Evolutionary conservation across 2,888 invertebrate species (phyloP).

Genomic region (Tubiluchus corallicola): DNA sequence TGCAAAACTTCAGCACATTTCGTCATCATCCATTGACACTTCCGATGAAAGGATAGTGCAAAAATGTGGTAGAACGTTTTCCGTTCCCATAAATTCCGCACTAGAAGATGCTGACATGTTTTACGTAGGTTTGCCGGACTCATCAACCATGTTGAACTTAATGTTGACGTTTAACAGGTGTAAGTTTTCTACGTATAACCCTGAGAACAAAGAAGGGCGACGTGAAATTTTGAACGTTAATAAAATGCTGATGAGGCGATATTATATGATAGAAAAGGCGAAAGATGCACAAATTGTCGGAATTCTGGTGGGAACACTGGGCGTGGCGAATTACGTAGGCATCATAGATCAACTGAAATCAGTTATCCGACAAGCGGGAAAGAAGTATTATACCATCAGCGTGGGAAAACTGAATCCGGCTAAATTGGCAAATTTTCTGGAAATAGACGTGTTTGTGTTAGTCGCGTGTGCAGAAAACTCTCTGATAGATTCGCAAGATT

Average conservation of each 20-base stretch:
- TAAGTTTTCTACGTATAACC: slow-evolving; percentile 28
- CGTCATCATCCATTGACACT: too few species aligned
- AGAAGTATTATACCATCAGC: slow-evolving; percentile 73
- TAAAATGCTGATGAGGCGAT: slow-evolving; percentile 53
- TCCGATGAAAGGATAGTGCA: too few species aligned
- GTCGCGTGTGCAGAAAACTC: slow-evolving; percentile 81
- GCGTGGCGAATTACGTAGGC: slow-evolving; percentile 42
- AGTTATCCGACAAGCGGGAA: slow-evolving; percentile 38
- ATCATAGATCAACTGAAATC: slow-evolving; percentile 22
- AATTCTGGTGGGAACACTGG: slow-evolving; percentile 73
- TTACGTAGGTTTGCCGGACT: slow-evolving; percentile 45
- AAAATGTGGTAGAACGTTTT: slow-evolving; percentile 18
- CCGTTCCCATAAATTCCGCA: slow-evolving; percentile 7
- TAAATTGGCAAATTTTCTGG: slow-evolving; percentile 84
- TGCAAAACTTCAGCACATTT: too few species aligned
- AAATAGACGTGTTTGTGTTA: slow-evolving; percentile 78
- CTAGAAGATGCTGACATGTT: slow-evolving; percentile 40
- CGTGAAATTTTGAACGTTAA: slow-evolving; percentile 23
- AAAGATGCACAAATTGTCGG: slow-evolving; percentile 74
- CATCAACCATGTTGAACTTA: too few species aligned
- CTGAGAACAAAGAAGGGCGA: slow-evolving; percentile 18
- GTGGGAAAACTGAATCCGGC: slow-evolving; percentile 86
- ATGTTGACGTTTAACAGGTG: slow-evolving; percentile 29
- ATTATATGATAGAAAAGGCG: slow-evolving; percentile 69
- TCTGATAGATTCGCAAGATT: slow-evolving; percentile 55